Percentiles rank a stretch among this genome's conserved stretches.
These are phyloP conservation scores for Oikopleura dioica DNA, from an alignment of 23 tunicate genomes.

Conservation along the genomic window DNA sequence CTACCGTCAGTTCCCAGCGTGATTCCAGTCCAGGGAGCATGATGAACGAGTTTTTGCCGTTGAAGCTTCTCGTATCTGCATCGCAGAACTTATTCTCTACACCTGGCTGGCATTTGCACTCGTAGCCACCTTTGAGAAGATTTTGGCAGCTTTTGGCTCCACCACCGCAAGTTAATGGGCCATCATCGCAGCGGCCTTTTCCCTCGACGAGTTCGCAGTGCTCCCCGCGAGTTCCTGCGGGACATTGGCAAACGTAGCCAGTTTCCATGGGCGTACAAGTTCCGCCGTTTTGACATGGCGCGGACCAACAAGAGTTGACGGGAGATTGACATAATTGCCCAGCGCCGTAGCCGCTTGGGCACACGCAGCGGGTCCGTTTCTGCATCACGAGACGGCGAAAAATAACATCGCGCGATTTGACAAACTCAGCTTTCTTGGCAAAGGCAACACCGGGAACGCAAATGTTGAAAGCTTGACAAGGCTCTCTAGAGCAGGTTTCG, in stretches of 20 bases:
- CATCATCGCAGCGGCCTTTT: slow-evolving; percentile 3
- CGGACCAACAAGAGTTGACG: background rate
- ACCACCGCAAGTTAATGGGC: slow-evolving; percentile 3
- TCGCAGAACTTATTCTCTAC: background rate
- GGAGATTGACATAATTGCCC: background rate
- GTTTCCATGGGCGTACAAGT: background rate
- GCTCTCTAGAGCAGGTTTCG: slow-evolving; percentile 5
- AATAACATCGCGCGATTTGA: background rate
- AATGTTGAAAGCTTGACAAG: background rate
- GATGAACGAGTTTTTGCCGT: background rate
- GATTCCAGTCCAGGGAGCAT: background rate
- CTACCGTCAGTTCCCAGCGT: slow-evolving; percentile 12
- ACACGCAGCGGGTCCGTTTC: background rate
- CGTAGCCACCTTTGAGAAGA: background rate
- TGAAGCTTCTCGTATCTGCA: background rate
- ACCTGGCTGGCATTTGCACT: background rate
- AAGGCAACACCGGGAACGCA: background rate
- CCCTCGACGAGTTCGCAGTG: background rate
- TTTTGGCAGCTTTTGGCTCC: background rate
- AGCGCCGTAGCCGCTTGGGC: background rate
- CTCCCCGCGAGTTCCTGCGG: background rate
- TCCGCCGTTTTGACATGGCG: background rate
- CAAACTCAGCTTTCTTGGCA: background rate
- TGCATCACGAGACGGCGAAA: background rate
- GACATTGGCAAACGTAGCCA: background rate